Conservation (phyloP, 2,797 vertebrate species). For the Uromys caudimaculatus region DNA sequence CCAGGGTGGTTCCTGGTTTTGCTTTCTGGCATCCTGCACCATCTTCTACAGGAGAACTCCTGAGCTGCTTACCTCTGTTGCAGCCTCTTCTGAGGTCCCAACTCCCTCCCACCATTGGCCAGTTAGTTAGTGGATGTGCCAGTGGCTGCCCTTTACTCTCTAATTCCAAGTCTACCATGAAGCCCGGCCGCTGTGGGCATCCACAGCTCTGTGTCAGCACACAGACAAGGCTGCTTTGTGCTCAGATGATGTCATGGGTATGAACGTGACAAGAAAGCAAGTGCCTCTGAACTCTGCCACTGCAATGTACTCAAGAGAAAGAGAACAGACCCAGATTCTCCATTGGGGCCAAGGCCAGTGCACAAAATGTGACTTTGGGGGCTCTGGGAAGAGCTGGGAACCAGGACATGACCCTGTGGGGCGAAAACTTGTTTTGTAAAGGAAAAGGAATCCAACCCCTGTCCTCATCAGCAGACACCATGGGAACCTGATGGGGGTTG, state of each 20-base stretch:
- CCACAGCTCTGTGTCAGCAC: fast-evolving
- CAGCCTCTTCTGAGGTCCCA: not conserved
- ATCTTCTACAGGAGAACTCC: fast-evolving
- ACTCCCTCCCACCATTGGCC: too few relatives aligned
- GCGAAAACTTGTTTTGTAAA: not conserved
- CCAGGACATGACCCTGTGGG: not conserved
- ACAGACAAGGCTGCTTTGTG: not conserved
- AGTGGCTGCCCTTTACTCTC: fast-evolving
- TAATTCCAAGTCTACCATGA: fast-evolving
- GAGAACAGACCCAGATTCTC: fast-evolving
- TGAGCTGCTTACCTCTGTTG: fast-evolving
- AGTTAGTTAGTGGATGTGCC: fast-evolving
- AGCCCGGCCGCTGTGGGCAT: not conserved
- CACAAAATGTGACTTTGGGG: not conserved
- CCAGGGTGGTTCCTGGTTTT: too few relatives aligned
- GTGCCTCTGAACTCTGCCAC: not conserved
- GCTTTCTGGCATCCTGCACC: fast-evolving
- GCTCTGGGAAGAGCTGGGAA: not conserved
- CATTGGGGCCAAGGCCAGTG: too few relatives aligned
- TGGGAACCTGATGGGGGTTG: not conserved
- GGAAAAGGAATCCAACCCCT: fast-evolving
- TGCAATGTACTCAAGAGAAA: fast-evolving
- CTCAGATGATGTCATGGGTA: not conserved
- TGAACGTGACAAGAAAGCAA: not conserved
- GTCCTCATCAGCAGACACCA: fast-evolving